These are phyloP conservation scores for Candidula unifasciata DNA, from an alignment of 2,888 invertebrate species.

Conservation along the genomic window DNA sequence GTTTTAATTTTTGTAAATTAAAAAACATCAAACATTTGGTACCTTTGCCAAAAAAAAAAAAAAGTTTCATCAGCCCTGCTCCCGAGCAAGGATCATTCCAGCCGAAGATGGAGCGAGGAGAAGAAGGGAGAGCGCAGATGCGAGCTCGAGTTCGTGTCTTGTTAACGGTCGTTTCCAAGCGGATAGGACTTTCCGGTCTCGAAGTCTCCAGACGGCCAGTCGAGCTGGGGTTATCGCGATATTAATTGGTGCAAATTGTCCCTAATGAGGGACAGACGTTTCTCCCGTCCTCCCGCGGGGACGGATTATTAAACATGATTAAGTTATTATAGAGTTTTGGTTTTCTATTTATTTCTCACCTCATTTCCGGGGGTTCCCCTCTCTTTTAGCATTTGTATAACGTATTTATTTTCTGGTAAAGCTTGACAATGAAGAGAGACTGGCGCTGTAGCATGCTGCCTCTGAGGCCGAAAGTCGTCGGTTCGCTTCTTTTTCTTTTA, in stretches of 20 bases:
- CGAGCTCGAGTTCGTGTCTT: slow-evolving; percentile 26
- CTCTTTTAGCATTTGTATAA: not conserved
- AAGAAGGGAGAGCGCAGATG: slow-evolving; percentile 42
- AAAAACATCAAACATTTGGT: no score
- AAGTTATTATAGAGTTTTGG: slow-evolving; percentile 40
- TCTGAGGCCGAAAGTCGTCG: not conserved
- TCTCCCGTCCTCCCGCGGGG: slow-evolving; percentile 38
- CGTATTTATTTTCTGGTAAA: not conserved
- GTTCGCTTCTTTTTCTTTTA: no score
- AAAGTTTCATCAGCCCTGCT: no score
- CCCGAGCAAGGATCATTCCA: not conserved
- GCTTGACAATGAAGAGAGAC: not conserved
- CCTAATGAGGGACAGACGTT: slow-evolving; percentile 48
- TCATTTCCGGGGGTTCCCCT: not conserved
- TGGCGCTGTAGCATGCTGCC: not conserved
- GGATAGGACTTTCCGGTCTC: slow-evolving; percentile 43
- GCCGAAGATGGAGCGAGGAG: not conserved
- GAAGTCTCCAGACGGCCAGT: slow-evolving; percentile 35
- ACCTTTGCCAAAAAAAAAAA: no score
- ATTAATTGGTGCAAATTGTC: slow-evolving; percentile 51
- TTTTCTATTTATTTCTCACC: slow-evolving; percentile 20
- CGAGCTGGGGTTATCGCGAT: slow-evolving; percentile 40
- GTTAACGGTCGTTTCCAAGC: slow-evolving; percentile 46
- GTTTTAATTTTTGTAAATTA: no score
- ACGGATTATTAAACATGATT: slow-evolving; percentile 48